A percentile compares a stretch with the other conserved stretches of the same genome.
Conservation (phyloP, 2,797 vertebrate species). For the Etheostoma perlongum region DNA sequence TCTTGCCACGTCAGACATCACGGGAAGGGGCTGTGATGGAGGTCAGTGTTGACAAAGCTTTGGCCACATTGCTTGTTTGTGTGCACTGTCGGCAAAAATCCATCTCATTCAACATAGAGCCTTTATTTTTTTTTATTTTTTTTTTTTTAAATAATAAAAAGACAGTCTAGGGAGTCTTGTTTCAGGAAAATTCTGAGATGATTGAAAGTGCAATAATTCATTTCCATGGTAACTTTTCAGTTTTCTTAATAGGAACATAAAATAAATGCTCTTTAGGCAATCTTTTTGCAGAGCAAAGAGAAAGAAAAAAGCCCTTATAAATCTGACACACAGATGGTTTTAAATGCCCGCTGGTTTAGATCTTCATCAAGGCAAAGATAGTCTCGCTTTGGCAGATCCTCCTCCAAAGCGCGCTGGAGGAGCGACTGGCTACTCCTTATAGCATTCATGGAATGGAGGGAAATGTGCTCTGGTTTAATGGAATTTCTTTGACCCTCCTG, state of each 20-base stretch:
- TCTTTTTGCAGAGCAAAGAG: background rate
- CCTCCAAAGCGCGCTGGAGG: too few species aligned
- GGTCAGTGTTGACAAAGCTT: constrained; percentile 79
- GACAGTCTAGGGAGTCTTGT: background rate
- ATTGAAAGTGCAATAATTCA: background rate
- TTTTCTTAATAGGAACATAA: background rate
- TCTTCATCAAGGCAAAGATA: too few species aligned
- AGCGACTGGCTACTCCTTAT: too few species aligned
- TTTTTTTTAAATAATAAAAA: background rate
- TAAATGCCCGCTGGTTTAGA: background rate
- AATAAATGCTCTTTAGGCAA: background rate
- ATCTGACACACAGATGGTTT: background rate
- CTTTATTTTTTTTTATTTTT: background rate
- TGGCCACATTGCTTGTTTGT: constrained; percentile 45
- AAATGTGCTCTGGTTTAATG: too few species aligned
- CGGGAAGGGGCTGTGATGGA: constrained; percentile 38
- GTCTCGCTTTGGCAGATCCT: too few species aligned
- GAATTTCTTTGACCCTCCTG: too few species aligned
- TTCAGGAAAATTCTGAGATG: background rate
- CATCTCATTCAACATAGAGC: background rate
- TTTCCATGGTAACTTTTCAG: background rate
- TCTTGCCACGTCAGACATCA: constrained; percentile 59
- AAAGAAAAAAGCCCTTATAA: background rate
- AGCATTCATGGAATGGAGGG: too few species aligned
- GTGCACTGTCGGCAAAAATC: constrained; percentile 18